Conservation (phyloP, 2,113 vertebrate genomes). For the Passer domesticus region DNA sequence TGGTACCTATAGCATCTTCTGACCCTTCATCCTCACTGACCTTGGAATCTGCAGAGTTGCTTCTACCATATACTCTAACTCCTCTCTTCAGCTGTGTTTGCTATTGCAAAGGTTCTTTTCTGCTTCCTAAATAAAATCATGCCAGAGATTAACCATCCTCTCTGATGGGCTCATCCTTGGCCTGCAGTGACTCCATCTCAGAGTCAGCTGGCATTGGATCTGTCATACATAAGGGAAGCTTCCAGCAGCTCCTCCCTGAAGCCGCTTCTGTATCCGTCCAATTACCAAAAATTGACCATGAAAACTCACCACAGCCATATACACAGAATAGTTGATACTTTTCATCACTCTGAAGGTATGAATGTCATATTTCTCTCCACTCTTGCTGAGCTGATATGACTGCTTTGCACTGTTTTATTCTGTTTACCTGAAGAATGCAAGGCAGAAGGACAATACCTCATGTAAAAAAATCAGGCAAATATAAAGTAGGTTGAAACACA, state of each 20-base stretch:
- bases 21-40: neutral
- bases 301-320: neutral
- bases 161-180: neutral
- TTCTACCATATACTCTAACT: neutral
- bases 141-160: neutral
- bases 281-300: neutral
- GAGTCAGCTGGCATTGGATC: neutral
- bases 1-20: neutral
- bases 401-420: neutral
- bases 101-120: neutral
- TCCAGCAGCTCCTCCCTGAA: neutral
- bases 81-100: neutral
- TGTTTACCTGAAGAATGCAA: neutral
- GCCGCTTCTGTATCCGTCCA: fast-evolving
- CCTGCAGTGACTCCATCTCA: too few species aligned
- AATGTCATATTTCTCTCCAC: neutral
- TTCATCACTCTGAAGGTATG: neutral
- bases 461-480: neutral
- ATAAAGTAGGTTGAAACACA: neutral
- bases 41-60: neutral
- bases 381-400: neutral
- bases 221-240: neutral
- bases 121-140: neutral
- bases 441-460: neutral
- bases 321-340: neutral